Evolutionary conservation across 2,113 vertebrate species (phyloP).

Genomic region (Vireo altiloquus): DNA sequence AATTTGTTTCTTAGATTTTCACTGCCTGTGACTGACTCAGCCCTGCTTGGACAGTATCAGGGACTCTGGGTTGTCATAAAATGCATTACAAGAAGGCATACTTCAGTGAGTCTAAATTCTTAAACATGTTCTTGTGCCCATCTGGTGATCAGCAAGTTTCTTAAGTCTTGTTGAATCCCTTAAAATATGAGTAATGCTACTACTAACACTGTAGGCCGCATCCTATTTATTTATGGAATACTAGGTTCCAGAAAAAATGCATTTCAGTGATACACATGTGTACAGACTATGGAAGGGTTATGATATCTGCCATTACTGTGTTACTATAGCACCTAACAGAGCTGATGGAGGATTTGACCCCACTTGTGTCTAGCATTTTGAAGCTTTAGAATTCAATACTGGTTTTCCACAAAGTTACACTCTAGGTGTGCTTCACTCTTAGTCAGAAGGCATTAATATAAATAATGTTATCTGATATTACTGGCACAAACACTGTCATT

Average conservation of each 20-base stretch:
- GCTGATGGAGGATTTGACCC: neutral
- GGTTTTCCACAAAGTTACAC: neutral
- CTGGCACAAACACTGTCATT: neutral
- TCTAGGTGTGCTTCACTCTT: neutral
- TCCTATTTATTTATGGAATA: neutral
- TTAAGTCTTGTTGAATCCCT: neutral
- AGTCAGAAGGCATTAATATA: neutral
- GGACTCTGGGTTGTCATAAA: neutral
- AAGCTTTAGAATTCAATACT: neutral
- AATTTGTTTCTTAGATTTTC: neutral
- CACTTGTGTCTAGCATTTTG: neutral
- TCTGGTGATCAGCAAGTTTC: neutral
- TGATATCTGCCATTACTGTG: neutral
- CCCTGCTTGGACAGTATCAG: neutral
- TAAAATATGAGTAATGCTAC: neutral
- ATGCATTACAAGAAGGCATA: neutral
- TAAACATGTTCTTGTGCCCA: neutral
- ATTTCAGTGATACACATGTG: neutral
- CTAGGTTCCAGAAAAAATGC: neutral
- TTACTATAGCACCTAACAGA: neutral
- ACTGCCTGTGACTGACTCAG: neutral
- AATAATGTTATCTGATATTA: neutral
- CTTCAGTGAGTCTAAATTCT: neutral
- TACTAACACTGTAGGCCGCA: too few species aligned
- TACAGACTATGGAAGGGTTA: neutral